Conservation (phyloP, 2,888 invertebrate genomes). For the Xanthia icteritia region DNA sequence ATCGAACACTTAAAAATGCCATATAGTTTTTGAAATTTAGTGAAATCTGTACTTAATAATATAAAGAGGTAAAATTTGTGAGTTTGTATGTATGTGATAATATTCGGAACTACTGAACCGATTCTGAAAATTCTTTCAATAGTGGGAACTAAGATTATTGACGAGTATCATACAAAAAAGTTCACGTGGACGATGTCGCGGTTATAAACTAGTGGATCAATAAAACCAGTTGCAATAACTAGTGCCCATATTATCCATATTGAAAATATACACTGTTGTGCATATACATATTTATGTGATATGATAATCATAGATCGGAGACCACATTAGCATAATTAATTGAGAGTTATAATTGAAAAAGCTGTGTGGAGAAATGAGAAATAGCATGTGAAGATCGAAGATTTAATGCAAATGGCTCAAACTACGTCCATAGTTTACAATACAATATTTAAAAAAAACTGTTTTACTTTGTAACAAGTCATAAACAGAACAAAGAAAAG, state of each 20-base stretch:
- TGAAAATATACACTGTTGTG: constrained; percentile 2
- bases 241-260: not conserved
- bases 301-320: not conserved
- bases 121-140: too few species aligned
- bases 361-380: not conserved
- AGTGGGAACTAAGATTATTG: too few species aligned
- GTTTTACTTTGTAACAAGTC: too few species aligned
- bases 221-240: not conserved
- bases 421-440: not conserved
- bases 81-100: too few species aligned
- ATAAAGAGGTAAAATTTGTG: too few species aligned
- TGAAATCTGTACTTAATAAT: not conserved
- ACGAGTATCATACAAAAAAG: too few species aligned
- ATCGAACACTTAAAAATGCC: not conserved
- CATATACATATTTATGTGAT: constrained; percentile 5
- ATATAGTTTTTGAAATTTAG: not conserved
- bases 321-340: not conserved
- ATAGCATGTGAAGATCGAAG: not conserved
- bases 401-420: not conserved
- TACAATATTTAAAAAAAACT: too few species aligned
- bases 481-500: too few species aligned
- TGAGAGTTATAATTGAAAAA: constrained; percentile 28
- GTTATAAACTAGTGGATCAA: not conserved
- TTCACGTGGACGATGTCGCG: too few species aligned
- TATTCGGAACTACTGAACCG: too few species aligned